Conservation (phyloP, 23 tunicate species). For the Styela clava region DNA sequence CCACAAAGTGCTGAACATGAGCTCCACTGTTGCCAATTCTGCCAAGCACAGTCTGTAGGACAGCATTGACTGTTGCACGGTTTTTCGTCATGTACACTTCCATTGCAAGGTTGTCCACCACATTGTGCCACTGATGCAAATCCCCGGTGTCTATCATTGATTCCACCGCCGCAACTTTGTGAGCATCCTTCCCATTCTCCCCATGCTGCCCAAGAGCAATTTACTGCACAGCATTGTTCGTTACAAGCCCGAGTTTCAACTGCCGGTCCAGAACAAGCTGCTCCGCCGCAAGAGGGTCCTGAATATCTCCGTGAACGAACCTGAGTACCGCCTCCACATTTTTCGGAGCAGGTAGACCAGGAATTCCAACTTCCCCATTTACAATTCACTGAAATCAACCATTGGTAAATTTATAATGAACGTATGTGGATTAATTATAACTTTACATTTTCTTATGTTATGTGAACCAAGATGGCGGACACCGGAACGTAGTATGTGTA, state of each 20-base stretch:
- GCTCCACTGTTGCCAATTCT: constrained; percentile 38
- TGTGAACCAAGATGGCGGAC: too few relatives aligned
- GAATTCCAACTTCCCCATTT: constrained; percentile 25
- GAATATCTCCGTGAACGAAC: background rate
- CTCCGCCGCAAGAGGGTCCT: constrained; percentile 8
- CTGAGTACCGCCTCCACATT: constrained; percentile 15
- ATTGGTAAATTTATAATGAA: too few relatives aligned
- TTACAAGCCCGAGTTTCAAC: constrained; percentile 2
- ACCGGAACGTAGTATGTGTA: too few relatives aligned
- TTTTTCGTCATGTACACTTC: constrained; percentile 10
- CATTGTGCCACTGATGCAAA: constrained; percentile 2
- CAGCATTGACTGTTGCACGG: constrained; percentile 40
- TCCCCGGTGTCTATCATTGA: constrained; percentile 17
- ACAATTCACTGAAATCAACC: constrained; percentile 43
- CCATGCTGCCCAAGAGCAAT: constrained; percentile 10
- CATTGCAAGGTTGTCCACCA: constrained; percentile 30
- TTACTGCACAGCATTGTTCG: constrained; percentile 16
- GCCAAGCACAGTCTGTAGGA: constrained; percentile 40
- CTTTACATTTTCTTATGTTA: too few relatives aligned
- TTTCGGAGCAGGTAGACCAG: constrained; percentile 30
- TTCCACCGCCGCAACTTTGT: constrained; percentile 19
- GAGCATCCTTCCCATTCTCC: constrained; percentile 10
- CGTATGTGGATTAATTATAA: too few relatives aligned
- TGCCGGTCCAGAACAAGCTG: background rate
- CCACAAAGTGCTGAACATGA: constrained; percentile 47